Evolutionary conservation across 1,140 invertebrate species (phyloP).

Genomic region (Ladona fulva): DNA sequence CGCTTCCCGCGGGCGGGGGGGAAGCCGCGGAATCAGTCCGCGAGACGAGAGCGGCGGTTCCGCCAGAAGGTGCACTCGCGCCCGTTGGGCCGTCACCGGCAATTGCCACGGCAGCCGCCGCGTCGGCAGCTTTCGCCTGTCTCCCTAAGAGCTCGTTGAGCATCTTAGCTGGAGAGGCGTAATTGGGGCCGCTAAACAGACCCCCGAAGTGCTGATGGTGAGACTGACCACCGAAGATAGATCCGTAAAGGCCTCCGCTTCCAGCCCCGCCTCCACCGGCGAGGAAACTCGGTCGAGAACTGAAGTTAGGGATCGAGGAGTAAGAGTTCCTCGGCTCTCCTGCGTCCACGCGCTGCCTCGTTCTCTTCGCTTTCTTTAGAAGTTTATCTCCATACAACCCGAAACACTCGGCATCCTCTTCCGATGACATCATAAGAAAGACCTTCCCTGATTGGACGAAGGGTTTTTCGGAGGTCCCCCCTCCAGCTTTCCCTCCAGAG

Average conservation of each 20-base stretch:
- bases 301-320: conserved; percentile 76
- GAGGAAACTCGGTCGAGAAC: conserved; percentile 73
- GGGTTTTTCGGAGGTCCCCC: conserved; percentile 20
- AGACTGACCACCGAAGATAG: conserved; percentile 54
- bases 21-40: not conserved
- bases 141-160: conserved; percentile 71
- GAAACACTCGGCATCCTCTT: conserved; percentile 83
- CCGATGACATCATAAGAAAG: conserved; percentile 87
- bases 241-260: conserved; percentile 67
- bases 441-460: conserved; percentile 53
- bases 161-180: conserved; percentile 67
- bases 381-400: conserved; percentile 82
- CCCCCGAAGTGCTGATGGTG: conserved; percentile 46
- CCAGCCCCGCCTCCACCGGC: conserved; percentile 46
- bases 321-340: conserved; percentile 87
- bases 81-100: conserved; percentile 35
- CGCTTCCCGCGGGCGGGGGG: conserved; percentile 47
- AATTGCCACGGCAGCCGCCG: conserved; percentile 43
- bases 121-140: conserved; percentile 59
- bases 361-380: conserved; percentile 81
- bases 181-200: conserved; percentile 41
- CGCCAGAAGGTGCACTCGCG: conserved; percentile 24
- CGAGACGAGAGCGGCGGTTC: conserved; percentile 30
- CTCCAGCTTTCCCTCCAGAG: not conserved
- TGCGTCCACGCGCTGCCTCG: conserved; percentile 88